Evolutionary conservation across 2,888 invertebrate genomes (phyloP).

Genomic region (Vanessa cardui): DNA sequence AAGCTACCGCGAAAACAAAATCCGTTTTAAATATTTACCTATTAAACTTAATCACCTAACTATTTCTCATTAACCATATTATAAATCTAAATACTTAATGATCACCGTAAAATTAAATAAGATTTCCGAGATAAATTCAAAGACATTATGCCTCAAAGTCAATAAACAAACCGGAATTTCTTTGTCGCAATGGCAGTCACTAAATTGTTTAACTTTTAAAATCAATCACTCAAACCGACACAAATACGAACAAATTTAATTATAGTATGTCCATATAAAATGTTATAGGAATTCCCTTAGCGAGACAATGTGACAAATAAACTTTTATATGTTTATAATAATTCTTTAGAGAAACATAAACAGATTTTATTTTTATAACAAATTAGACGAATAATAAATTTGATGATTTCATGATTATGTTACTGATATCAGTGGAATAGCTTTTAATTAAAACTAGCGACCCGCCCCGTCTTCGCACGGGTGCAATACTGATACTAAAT

Average conservation of each 20-base stretch:
- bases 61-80: background rate
- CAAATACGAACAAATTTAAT: conserved; percentile 47
- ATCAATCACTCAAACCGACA: conserved; percentile 54
- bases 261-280: conserved; percentile 42
- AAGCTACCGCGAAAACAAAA: too few species aligned
- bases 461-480: too few species aligned
- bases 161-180: conserved; percentile 39
- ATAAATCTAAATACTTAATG: conserved; percentile 23
- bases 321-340: too few species aligned
- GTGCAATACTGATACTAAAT: too few species aligned
- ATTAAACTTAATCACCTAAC: background rate
- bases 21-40: too few species aligned
- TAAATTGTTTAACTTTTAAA: conserved; percentile 55
- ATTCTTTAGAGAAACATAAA: too few species aligned
- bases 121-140: background rate
- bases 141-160: conserved; percentile 25
- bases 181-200: conserved; percentile 46
- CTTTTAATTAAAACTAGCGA: too few species aligned
- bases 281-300: conserved; percentile 31
- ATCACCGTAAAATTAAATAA: conserved; percentile 13
- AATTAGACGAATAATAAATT: too few species aligned
- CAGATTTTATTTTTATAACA: too few species aligned
- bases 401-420: too few species aligned
- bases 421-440: too few species aligned
- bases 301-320: too few species aligned